phyloP scores from a whole-genome alignment of 2,888 invertebrate species.

The Lasioglossum pauxillum region DNA sequence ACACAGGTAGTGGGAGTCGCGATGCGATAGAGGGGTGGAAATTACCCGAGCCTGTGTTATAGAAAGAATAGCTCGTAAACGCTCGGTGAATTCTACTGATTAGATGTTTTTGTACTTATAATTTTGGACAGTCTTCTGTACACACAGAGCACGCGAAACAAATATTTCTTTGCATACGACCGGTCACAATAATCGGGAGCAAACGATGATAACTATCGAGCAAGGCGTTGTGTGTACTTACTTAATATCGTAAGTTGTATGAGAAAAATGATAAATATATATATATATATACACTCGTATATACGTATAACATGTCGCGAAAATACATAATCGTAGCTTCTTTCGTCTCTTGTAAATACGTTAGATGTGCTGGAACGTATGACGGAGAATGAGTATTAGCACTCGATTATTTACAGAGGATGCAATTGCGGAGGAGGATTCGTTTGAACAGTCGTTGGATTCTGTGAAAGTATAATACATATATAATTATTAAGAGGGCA shows the following conservation, averaged over 20 bases:
- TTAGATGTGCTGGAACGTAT: constrained; percentile 47
- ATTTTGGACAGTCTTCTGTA: background rate
- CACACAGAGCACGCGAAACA: background rate
- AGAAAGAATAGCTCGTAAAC: background rate
- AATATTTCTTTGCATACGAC: constrained; percentile 13
- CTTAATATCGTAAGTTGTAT: background rate
- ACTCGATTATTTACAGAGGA: background rate
- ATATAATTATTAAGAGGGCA: background rate
- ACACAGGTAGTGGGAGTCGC: no score
- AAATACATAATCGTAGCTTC: constrained; percentile 72
- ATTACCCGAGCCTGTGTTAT: no score
- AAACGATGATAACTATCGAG: constrained; percentile 61
- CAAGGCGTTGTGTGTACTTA: constrained; percentile 56
- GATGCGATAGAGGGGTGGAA: no score
- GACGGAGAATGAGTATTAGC: background rate
- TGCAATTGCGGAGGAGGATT: background rate
- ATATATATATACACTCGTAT: constrained; percentile 47
- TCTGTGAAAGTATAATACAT: background rate
- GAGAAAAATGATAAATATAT: constrained; percentile 47
- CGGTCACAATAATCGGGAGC: background rate
- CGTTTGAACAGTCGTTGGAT: background rate
- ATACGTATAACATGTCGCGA: constrained; percentile 59
- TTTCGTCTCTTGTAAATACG: constrained; percentile 78
- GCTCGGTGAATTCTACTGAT: background rate
- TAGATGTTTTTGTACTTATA: background rate